A percentile compares a stretch with the other conserved stretches of the same genome.
Conservation (phyloP, 2,888 invertebrate genomes). For the Empis stercorea region DNA sequence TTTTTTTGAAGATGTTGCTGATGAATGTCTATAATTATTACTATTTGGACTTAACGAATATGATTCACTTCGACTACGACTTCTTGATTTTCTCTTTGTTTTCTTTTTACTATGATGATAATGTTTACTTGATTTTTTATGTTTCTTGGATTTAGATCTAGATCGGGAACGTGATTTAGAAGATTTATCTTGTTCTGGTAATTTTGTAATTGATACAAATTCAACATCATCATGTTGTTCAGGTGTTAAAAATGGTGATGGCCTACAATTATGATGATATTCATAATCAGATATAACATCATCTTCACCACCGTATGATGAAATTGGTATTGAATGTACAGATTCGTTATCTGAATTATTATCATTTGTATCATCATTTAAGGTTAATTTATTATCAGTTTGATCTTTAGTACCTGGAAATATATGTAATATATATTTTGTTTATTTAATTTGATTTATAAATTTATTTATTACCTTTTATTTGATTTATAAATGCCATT, state of each 20-base stretch:
- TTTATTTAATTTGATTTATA: too few species aligned
- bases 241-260: background rate
- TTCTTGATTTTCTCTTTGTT: slow-evolving; percentile 19
- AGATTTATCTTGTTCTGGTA: background rate
- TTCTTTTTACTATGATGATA: slow-evolving; percentile 21
- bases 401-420: too few species aligned
- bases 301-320: slow-evolving; percentile 29
- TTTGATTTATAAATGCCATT: slow-evolving; percentile 56
- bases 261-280: background rate
- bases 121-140: slow-evolving; percentile 21
- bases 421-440: too few species aligned
- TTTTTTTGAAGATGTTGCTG: background rate
- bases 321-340: slow-evolving; percentile 35
- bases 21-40: background rate
- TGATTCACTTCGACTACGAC: slow-evolving; percentile 10
- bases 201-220: background rate
- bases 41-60: background rate
- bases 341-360: slow-evolving; percentile 26
- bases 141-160: slow-evolving; percentile 13
- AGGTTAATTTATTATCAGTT: slow-evolving; percentile 6
- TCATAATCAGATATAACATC: slow-evolving; percentile 15
- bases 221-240: too few species aligned
- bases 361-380: slow-evolving; percentile 12
- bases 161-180: slow-evolving; percentile 14
- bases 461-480: slow-evolving; percentile 27